A percentile compares a stretch with the other conserved stretches of the same genome.
phyloP scores from a whole-genome alignment of 30 jellyfish, hydroid and myxozoan genomes.

The Pseudorhiza aurosa region DNA sequence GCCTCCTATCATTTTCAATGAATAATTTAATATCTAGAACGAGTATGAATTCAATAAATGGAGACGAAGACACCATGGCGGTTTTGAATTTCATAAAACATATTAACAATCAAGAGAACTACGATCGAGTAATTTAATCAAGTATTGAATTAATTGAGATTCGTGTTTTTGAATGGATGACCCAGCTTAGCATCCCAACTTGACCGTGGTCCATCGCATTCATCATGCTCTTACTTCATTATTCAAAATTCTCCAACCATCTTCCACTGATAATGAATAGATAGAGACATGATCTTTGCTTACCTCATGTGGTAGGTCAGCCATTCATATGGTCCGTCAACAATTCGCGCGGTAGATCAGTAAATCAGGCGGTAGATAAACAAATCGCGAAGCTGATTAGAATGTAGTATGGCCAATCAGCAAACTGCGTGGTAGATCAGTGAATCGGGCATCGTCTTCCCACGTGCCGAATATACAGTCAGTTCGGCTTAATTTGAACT shows the following conservation, averaged over 20 bases:
- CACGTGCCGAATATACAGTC: too few species aligned
- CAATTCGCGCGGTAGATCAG: not conserved
- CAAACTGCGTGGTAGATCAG: slow-evolving; percentile 15
- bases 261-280: not conserved
- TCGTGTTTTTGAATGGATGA: slow-evolving; percentile 61
- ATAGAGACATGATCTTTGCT: not conserved
- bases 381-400: not conserved
- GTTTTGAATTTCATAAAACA: slow-evolving; percentile 70
- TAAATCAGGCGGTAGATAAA: not conserved
- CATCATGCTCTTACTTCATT: slow-evolving; percentile 21
- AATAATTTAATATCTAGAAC: slow-evolving; percentile 39
- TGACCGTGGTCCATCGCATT: slow-evolving; percentile 17
- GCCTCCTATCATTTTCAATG: slow-evolving; percentile 39
- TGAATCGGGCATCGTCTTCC: too few species aligned
- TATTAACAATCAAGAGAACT: slow-evolving; percentile 53
- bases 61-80: slow-evolving; percentile 69
- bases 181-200: slow-evolving; percentile 47
- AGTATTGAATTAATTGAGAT: slow-evolving; percentile 55
- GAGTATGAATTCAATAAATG: slow-evolving; percentile 59
- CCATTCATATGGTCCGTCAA: not conserved
- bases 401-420: too few species aligned
- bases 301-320: not conserved
- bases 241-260: slow-evolving; percentile 1
- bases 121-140: slow-evolving; percentile 46
- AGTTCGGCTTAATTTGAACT: too few species aligned